Conservation (phyloP, 2,797 vertebrate species). For the Urosaurus nigricauda region DNA sequence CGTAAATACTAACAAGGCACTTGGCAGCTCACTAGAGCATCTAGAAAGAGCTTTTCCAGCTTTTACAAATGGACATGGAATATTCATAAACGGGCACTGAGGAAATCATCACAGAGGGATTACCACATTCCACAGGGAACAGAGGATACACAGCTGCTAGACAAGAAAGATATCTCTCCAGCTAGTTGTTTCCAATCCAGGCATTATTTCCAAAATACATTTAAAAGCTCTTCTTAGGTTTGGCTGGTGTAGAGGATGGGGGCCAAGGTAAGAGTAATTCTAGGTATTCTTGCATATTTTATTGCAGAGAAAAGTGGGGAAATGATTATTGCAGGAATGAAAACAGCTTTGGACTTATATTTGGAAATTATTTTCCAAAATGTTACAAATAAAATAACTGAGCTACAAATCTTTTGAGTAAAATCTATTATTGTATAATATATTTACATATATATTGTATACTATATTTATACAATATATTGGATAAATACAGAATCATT, state of each 20-base stretch:
- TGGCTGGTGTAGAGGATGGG: not conserved
- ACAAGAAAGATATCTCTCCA: slow-evolving; percentile 59
- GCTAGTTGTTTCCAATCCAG: slow-evolving; percentile 33
- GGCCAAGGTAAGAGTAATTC: not conserved
- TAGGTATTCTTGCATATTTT: not conserved
- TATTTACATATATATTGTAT: not conserved
- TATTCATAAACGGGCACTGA: slow-evolving; percentile 71
- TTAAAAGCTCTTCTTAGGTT: not conserved
- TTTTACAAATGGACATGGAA: slow-evolving; percentile 68
- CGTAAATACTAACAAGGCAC: slow-evolving; percentile 58
- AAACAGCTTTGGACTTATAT: too few species aligned
- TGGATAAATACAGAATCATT: too few species aligned
- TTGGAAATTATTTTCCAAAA: not conserved
- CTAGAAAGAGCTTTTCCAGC: slow-evolving; percentile 64
- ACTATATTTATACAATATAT: not conserved
- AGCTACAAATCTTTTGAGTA: not conserved
- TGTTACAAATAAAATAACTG: too few species aligned
- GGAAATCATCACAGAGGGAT: slow-evolving; percentile 69
- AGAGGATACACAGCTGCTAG: slow-evolving; percentile 56
- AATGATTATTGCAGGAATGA: too few species aligned
- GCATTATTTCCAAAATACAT: slow-evolving; percentile 60
- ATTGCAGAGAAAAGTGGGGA: not conserved
- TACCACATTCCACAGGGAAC: slow-evolving; percentile 69
- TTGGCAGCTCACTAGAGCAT: slow-evolving; percentile 71
- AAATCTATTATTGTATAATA: not conserved